A percentile compares a stretch with the other conserved stretches of the same genome.
phyloP scores from a whole-genome alignment of 2,797 vertebrate species.

The Morelia viridis region DNA sequence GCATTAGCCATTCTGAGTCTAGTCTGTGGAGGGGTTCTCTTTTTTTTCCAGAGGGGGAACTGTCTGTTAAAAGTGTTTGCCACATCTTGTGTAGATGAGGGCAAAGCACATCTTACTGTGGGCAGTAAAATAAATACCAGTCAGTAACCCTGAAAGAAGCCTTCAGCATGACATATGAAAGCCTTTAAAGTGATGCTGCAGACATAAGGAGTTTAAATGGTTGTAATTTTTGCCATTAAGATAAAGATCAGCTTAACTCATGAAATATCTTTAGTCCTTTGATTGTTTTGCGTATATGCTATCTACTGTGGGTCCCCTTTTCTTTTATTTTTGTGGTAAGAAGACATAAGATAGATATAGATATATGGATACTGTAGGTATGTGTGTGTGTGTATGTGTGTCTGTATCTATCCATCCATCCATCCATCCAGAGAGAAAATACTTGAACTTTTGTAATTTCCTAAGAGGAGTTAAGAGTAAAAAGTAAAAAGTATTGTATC shows the following conservation, averaged over 20 bases:
- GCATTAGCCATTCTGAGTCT: not conserved
- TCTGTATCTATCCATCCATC: no score
- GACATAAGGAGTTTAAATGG: constrained; percentile 35
- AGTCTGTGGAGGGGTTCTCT: not conserved
- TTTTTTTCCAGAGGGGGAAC: not conserved
- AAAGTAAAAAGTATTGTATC: constrained; percentile 59
- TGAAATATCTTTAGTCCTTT: constrained; percentile 29
- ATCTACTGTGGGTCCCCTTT: constrained; percentile 50
- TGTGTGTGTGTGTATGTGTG: no score
- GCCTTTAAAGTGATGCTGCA: not conserved
- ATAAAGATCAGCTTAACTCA: constrained; percentile 43
- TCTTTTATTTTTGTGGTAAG: constrained; percentile 54
- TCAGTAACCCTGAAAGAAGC: not conserved
- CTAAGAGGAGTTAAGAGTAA: constrained; percentile 52
- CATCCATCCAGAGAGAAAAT: constrained; percentile 49
- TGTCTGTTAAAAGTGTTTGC: not conserved
- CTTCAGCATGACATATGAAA: not conserved
- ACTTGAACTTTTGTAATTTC: constrained; percentile 59
- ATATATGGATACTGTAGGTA: no score
- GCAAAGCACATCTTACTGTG: not conserved
- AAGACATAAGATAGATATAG: constrained; percentile 2
- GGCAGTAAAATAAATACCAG: constrained; percentile 15
- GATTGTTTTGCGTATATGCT: constrained; percentile 32
- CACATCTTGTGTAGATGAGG: not conserved
- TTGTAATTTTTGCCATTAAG: constrained; percentile 43